Evolutionary conservation across 2,113 vertebrate species (phyloP).

Genomic region (Hemiscyllium ocellatum): DNA sequence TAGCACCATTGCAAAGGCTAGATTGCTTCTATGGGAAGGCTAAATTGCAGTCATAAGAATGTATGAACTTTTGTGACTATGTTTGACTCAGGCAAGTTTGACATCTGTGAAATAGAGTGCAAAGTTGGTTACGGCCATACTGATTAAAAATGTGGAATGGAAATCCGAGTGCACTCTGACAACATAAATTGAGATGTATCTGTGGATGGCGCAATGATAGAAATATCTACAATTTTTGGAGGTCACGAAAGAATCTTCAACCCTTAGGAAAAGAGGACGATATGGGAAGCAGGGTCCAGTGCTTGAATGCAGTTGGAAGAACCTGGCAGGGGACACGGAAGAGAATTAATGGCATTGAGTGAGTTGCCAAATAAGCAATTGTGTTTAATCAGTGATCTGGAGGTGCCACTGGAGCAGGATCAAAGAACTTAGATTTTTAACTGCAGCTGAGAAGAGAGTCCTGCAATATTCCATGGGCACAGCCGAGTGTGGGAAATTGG

Average conservation of each 20-base stretch:
- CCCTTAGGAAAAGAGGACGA: background rate
- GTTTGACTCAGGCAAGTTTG: background rate
- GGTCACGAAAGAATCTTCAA: background rate
- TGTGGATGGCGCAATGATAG: background rate
- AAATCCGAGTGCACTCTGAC: background rate
- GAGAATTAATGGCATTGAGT: constrained; percentile 7
- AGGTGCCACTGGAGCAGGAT: background rate
- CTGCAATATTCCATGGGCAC: background rate
- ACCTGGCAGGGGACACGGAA: background rate
- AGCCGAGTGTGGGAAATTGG: background rate
- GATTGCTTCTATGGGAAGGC: background rate
- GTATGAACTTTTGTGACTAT: background rate
- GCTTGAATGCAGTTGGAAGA: background rate
- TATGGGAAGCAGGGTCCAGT: background rate
- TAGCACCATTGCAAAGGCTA: background rate
- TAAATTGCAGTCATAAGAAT: background rate
- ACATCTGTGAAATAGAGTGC: background rate
- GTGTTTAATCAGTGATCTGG: constrained; percentile 5
- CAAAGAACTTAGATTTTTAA: constrained; percentile 25
- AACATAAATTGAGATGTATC: background rate
- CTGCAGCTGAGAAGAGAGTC: background rate
- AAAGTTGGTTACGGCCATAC: background rate
- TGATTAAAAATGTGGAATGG: background rate
- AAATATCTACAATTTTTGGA: background rate
- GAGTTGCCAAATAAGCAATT: constrained; percentile 27